A percentile compares a stretch with the other conserved stretches of the same genome.
phyloP scores from a whole-genome alignment of 2,797 vertebrate genomes.

The Tragelaphus eurycerus region DNA sequence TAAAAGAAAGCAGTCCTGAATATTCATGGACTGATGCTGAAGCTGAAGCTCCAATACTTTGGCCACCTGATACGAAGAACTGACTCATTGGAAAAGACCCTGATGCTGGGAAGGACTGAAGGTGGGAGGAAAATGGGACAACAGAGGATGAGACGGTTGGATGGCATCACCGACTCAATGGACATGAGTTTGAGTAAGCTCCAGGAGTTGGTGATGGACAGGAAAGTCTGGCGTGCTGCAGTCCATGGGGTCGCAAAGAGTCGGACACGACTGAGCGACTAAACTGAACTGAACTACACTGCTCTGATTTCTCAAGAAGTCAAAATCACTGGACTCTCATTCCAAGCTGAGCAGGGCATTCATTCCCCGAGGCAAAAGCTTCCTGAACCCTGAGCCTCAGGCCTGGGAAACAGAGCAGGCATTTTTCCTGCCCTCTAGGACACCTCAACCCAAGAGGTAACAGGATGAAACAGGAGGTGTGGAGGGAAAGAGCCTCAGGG shows the following conservation, averaged over 20 bases:
- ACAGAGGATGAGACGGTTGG: not conserved
- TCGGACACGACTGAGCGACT: fast-evolving
- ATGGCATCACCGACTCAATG: not conserved
- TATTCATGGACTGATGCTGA: not conserved
- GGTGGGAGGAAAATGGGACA: not conserved
- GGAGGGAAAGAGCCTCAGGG: not conserved
- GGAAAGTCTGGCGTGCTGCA: not conserved
- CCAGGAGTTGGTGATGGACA: not conserved
- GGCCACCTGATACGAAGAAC: not conserved
- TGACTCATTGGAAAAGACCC: not conserved
- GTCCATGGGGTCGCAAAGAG: not conserved
- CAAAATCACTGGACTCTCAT: not conserved
- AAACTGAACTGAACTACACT: not conserved
- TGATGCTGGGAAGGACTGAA: not conserved
- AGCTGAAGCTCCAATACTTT: not conserved
- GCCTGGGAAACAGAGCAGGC: too few species aligned
- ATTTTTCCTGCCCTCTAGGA: not conserved
- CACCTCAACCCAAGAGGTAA: not conserved
- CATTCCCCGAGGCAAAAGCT: not conserved
- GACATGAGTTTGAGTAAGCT: not conserved
- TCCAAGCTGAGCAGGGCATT: not conserved
- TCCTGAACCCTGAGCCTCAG: not conserved
- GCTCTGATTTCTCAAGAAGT: not conserved
- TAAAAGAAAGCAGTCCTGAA: not conserved
- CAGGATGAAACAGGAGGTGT: not conserved